A percentile compares a stretch with the other conserved stretches of the same genome.
Conservation (phyloP, 2,888 invertebrate species). For the Acanthopleura granulata region DNA sequence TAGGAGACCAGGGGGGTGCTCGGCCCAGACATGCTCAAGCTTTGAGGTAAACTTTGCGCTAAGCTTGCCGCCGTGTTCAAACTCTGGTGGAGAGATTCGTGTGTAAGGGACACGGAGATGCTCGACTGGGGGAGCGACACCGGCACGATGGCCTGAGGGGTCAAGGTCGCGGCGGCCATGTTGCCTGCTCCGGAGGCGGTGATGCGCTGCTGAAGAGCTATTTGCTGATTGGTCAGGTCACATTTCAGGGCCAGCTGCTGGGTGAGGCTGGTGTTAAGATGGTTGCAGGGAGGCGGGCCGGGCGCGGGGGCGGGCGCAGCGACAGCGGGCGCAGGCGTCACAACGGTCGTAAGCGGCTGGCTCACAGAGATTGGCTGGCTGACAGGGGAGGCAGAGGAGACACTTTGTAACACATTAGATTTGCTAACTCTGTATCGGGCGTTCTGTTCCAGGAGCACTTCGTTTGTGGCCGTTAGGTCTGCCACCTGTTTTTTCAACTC, state of each 20-base stretch:
- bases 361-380: slow-evolving; percentile 43
- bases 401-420: slow-evolving; percentile 48
- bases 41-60: slow-evolving; percentile 42
- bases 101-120: slow-evolving; percentile 40
- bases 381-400: slow-evolving; percentile 46
- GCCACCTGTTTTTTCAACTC: slow-evolving; percentile 80
- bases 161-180: slow-evolving; percentile 48
- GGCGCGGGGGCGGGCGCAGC: slow-evolving; percentile 11
- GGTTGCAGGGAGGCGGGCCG: slow-evolving; percentile 29
- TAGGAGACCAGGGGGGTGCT: slow-evolving; percentile 57
- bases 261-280: slow-evolving; percentile 62
- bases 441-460: slow-evolving; percentile 83
- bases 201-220: slow-evolving; percentile 40
- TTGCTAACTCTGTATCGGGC: slow-evolving; percentile 75
- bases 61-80: slow-evolving; percentile 39
- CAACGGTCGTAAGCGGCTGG: slow-evolving; percentile 68
- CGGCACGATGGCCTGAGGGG: slow-evolving; percentile 49
- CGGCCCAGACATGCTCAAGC: slow-evolving; percentile 35
- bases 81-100: slow-evolving; percentile 43
- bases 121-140: slow-evolving; percentile 55
- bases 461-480: slow-evolving; percentile 82
- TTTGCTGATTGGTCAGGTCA: slow-evolving; percentile 60
- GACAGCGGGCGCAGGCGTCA: slow-evolving; percentile 29
- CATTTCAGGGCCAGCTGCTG: slow-evolving; percentile 64
- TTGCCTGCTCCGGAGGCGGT: slow-evolving; percentile 34